Base-by-base conservation (phyloP, 2,888 invertebrate species). In the Oxyscelio sp. region DNA sequence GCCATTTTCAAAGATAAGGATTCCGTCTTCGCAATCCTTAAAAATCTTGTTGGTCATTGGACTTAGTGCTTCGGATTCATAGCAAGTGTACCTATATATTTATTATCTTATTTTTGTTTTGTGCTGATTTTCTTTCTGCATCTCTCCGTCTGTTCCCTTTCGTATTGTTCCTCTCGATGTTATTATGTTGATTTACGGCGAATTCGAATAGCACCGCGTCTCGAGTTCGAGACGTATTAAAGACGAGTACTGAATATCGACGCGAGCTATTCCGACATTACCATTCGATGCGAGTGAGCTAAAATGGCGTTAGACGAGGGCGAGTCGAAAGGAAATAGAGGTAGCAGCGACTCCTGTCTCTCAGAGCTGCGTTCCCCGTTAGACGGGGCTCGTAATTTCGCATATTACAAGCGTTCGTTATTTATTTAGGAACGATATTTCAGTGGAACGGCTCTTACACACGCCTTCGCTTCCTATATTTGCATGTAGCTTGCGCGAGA, bases 351-450 rank as follows among this genome's bases (percentile, higher is more conserved):
- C 43, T 83, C 52, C 73, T 71, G 74, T 85, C 70, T 66, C 59
- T 74, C 48, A 40, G 75, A 68, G 31, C 58, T 6, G 83, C 82
- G 78, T 70, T 78, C 85, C 77, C 84, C 65, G 63, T 50, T 58
- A 75, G 54, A 71, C 83, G 74, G 43, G 50, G 77, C 84, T 90
- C 89, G 90, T 90, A 90, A 91, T 91, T 91, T 90, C 89, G 88
- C 90, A 90, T 91, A 91, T 91, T 91, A 92, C 91, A 91, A 89
- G 66, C 88, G 89, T 90, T 92, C 89, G 90, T 91, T 91, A 91
- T 91, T 92, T 91, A 92, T 92, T 91, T 91, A 90, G 90, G 89
- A 90, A 90, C 90, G 90, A 90, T 91, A 92, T 91, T 90, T 90
- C 89, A 90, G 86, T 87, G 84, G 88, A 91, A 90, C 88, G 89